Base-by-base conservation (phyloP, 2,113 vertebrate genomes). In the Verasper variegatus region DNA sequence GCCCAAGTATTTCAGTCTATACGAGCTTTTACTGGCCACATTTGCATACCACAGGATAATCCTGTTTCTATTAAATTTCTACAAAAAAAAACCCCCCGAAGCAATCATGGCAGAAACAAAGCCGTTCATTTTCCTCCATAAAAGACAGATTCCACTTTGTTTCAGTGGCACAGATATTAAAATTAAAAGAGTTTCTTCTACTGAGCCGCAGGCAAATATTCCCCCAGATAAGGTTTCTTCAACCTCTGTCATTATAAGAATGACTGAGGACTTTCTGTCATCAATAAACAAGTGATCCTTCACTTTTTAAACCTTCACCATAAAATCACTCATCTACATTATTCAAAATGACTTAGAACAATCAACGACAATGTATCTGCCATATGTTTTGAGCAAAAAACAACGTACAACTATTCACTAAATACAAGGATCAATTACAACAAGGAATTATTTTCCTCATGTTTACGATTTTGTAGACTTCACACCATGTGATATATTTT, bases 21-120 rank as follows among this genome's bases (percentile, higher is more conserved):
- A 4, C 0, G 18, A 11, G 21, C 24, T 18, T 80, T 63, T 5
- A 60, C 42, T 35, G 31, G 21, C 47, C 54, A 64, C 52, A 49
- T 68, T 24, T 49, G 26, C 64, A 72, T 18, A 67, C 17, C 59
- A 56, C 21, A 65, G 8, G 24, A 37, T 77, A 79, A 85, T 78
- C 74, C 64, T 52, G 35, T 65, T 74, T 68, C 64, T 61, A 72
- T 76, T 67, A 54, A 51, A 78, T 73, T 78, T 45, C 45, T 58
- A 12, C 40, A 42, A 42, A 56, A 56, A 55, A 6, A 21, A n/a
- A n/a, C n/a, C n/a, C n/a, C n/a, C n/a, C n/a, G n/a, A n/a, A 21
- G n/a, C 52, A 54, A 21, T 21, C 52, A 18, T 51, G 47, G 47
- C 47, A 51, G 47, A 51, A 51, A 51, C 47, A 51, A 51, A 51